phyloP scores from a whole-genome alignment of 2,797 vertebrate genomes.

The Parambassis ranga region DNA sequence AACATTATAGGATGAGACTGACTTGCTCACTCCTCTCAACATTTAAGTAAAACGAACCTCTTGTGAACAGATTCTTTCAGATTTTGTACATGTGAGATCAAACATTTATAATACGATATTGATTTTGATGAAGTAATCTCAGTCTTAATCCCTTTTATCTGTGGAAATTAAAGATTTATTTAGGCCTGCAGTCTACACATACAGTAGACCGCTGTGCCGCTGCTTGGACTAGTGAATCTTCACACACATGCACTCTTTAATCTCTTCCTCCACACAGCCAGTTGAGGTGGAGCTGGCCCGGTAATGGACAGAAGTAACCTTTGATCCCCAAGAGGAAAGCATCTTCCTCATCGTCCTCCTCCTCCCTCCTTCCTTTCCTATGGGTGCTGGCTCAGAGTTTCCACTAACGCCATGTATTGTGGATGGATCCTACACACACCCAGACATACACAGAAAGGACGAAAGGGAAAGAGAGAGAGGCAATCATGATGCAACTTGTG shows the following conservation, averaged over 20 bases:
- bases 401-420: slow-evolving; percentile 54
- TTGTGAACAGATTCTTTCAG: too few relatives aligned
- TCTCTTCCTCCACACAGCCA: slow-evolving; percentile 16
- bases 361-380: slow-evolving; percentile 15
- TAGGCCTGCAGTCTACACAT: not conserved
- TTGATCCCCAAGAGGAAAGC: slow-evolving; percentile 69
- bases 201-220: not conserved
- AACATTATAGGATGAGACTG: too few relatives aligned
- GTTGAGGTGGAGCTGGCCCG: slow-evolving; percentile 38
- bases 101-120: too few relatives aligned
- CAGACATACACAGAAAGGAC: not conserved
- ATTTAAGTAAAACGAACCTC: too few relatives aligned
- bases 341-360: slow-evolving; percentile 46
- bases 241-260: slow-evolving; percentile 4
- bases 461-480: slow-evolving; percentile 1
- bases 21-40: too few relatives aligned
- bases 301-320: slow-evolving; percentile 70
- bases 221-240: not conserved
- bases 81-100: too few relatives aligned
- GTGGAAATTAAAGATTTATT: too few relatives aligned
- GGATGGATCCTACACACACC: slow-evolving; percentile 17
- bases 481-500: slow-evolving; percentile 14
- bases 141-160: too few relatives aligned
- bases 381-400: slow-evolving; percentile 63
- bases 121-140: too few relatives aligned